A percentile compares a stretch with the other conserved stretches of the same genome.
phyloP scores from a whole-genome alignment of 2,888 invertebrate genomes.

The Euproctis similis region DNA sequence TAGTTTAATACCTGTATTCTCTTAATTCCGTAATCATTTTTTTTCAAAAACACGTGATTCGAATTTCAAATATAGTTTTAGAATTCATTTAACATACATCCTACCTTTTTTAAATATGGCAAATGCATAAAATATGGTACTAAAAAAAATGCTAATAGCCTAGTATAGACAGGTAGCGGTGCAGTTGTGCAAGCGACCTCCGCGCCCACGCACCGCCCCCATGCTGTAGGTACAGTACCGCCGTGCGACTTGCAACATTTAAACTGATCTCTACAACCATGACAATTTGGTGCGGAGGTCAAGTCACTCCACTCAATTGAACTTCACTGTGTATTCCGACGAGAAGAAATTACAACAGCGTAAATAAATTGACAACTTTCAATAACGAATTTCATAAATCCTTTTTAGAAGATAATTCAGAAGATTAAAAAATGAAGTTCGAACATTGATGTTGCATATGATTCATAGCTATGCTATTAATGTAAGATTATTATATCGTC shows the following conservation, averaged over 20 bases:
- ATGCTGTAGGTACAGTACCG: constrained; percentile 20
- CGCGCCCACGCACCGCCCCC: constrained; percentile 40
- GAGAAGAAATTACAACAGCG: constrained; percentile 6
- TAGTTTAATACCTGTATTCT: too few relatives aligned
- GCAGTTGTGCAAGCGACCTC: constrained; percentile 56
- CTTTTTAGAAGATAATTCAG: too few relatives aligned
- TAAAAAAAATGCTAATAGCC: neutral
- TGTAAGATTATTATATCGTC: too few relatives aligned
- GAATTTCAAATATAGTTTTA: neutral
- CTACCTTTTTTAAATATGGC: too few relatives aligned
- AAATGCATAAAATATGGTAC: too few relatives aligned
- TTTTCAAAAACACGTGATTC: too few relatives aligned
- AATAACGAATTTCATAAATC: constrained; percentile 4
- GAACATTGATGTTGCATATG: too few relatives aligned
- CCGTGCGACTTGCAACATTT: constrained; percentile 30
- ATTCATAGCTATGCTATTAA: too few relatives aligned
- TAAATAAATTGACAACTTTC: constrained; percentile 1
- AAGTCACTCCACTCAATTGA: constrained; percentile 15
- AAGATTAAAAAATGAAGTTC: too few relatives aligned
- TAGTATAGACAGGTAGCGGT: constrained; percentile 13
- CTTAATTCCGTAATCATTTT: too few relatives aligned
- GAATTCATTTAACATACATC: too few relatives aligned
- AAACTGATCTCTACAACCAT: constrained; percentile 15
- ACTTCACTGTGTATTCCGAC: too few relatives aligned
- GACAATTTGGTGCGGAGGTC: constrained; percentile 25